Evolutionary conservation across 2,888 invertebrate species (phyloP), one percentile per base, ranked within the genome.

Genomic region (Drosophila falleni): DNA sequence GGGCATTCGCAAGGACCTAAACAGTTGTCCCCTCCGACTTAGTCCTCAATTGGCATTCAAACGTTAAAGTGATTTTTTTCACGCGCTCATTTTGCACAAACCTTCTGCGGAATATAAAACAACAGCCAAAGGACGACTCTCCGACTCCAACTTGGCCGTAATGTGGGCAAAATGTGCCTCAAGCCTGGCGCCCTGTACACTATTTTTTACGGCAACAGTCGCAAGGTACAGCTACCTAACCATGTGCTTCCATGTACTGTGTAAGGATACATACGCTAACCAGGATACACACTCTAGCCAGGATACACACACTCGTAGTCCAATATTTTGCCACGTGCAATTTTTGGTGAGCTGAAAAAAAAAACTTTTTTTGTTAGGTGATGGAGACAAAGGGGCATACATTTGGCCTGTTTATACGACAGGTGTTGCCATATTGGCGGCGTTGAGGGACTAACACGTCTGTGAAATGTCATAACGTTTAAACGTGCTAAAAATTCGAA

Each of bases 391-490:
- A 5, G 59, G 33, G 33, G 56, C 53, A 33, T 15, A 69, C 66
- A 68, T 74, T 62, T 66, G 60, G 74, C 65, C 74, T 73, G 71
- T 80, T 85, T 74, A 80, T 81, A 74, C 72, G 77, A 75, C 90
- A 90, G 90, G 90, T 90, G 90, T 81, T 90, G 79, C 84, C 77
- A 80, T 79, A 74, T 81, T 67, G 71, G 64, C 37, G 56, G 81
- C 74, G 81, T 87, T 82, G 78, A 80, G 78, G 88, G 81, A 84
- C 83, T 80, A 77, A 78, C 85, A 87, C 83, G 87, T 88, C 76
- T 89, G 78, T 77, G 74, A 89, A 85, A 89, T 89, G 90, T 90
- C 90, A 90, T 90, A 90, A 90, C 90, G 90, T 82, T 90, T 83
- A 90, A 90, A 90, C 90, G 90, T 90, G 90, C 78, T 67, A 70